Evolutionary conservation across 2,888 invertebrate species (phyloP), one percentile per base, ranked within the genome.

Genomic region (Esperia sulphurella): DNA sequence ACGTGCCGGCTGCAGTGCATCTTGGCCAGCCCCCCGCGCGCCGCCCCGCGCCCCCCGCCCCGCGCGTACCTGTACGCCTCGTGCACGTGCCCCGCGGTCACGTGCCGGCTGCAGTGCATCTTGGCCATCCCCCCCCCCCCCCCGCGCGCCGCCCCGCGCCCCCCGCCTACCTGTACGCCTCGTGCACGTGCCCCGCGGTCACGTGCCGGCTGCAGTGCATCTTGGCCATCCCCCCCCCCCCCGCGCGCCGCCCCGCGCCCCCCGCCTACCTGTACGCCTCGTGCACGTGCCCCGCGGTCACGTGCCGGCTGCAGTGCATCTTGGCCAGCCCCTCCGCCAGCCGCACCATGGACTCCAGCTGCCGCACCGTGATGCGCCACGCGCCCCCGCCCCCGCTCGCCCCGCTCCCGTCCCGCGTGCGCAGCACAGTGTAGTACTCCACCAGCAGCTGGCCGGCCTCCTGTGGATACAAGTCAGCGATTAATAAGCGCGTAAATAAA

Each of bases 351-450:
- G 85, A 83, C 80, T 87, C 87, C 13, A 87, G 74, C 63, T 99
- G 99, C 0, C 99, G 92, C 14, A 99, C 99, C 0, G 99, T 99
- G 60, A 99, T 98, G 46, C 98, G 91, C 98, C 98, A 99, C 0
- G 97, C 94, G 2, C 83, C 83, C 9, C 71, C 70, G 2, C 67
- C 45, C 93, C 95, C 74, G 92, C 93, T 92, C 0, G 91, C 91
- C 0, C 91, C 91, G 8, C 92, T 91, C 3, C 94, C 93, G 78
- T 98, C 99, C 1, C 97, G 91, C 68, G 97, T 93, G 0, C 99
- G 91, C 47, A 99, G 89, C 55, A 93, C 93, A 12, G 94, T 94
- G 86, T 99, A 99, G 80, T 96, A 95, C 54, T 95, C 94, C 0
- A 98, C 96, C 37, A 99, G 91, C 41, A 96, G 90, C 47, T 94